Conservation (phyloP, 2,888 invertebrate species). For the Salticus scenicus region DNA sequence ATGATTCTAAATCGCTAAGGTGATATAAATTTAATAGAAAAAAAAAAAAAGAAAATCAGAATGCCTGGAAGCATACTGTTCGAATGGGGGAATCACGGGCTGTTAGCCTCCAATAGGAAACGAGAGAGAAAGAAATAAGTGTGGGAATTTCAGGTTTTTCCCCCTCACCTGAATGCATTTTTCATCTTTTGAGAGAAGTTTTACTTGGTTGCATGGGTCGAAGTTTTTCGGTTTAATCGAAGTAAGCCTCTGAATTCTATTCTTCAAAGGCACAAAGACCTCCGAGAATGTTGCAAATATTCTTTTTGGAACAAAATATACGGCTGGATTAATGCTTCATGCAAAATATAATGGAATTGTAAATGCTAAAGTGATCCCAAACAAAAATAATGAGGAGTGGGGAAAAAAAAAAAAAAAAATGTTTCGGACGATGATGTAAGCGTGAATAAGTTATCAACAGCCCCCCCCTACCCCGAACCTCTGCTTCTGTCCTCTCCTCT, state of each 20-base stretch:
- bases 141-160: conserved; percentile 37
- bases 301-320: neutral
- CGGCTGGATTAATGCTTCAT: neutral
- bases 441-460: no score
- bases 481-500: no score
- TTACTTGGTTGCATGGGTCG: neutral
- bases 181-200: conserved; percentile 17
- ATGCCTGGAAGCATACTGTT: conserved; percentile 17
- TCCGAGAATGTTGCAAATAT: conserved; percentile 11
- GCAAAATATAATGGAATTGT: neutral
- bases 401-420: no score
- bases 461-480: no score
- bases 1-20: neutral
- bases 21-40: no score
- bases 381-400: no score
- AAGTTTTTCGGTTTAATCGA: conserved; percentile 32
- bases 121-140: conserved; percentile 5
- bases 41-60: no score
- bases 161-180: conserved; percentile 55
- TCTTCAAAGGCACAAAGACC: conserved; percentile 41
- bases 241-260: neutral
- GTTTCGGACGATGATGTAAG: no score
- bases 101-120: conserved; percentile 39
- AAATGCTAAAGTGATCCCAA: no score
- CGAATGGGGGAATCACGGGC: conserved; percentile 32